Conservation (phyloP, 2,888 invertebrate species). For the Melieria picta region DNA sequence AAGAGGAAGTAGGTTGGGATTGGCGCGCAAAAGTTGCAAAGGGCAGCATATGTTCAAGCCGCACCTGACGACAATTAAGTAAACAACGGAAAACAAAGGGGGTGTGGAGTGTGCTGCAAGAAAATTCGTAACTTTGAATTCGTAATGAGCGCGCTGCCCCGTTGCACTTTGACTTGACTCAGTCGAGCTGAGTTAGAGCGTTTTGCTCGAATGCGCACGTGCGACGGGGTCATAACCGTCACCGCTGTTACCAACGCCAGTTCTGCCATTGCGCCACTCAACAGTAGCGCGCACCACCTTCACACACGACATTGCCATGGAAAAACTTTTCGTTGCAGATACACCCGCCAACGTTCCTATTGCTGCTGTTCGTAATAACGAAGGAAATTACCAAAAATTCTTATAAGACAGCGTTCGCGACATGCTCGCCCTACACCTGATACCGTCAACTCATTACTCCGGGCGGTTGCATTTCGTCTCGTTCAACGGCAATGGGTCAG, state of each 20-base stretch:
- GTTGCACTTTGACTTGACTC: constrained; percentile 27
- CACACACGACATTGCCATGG: not conserved
- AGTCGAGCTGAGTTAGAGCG: constrained; percentile 11
- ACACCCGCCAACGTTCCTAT: not conserved
- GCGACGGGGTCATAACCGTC: constrained; percentile 19
- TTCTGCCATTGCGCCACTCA: not conserved
- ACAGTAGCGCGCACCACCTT: too few relatives aligned
- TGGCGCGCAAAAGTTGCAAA: too few relatives aligned
- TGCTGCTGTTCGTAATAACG: constrained; percentile 18
- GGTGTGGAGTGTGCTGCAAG: constrained; percentile 6
- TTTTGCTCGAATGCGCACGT: constrained; percentile 30
- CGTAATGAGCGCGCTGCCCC: constrained; percentile 26
- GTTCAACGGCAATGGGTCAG: not conserved
- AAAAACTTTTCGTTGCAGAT: constrained; percentile 15
- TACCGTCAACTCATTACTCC: constrained; percentile 24
- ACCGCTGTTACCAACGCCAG: constrained; percentile 9
- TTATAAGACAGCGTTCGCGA: constrained; percentile 2
- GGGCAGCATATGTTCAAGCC: not conserved
- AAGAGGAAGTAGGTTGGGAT: too few relatives aligned
- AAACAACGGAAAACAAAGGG: not conserved
- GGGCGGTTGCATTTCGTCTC: constrained; percentile 18
- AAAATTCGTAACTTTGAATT: constrained; percentile 23
- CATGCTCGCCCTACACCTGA: constrained; percentile 26
- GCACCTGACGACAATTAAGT: constrained; percentile 30
- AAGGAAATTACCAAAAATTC: constrained; percentile 26